A percentile compares a stretch with the other conserved stretches of the same genome.
These are phyloP conservation scores for Perccottus glenii DNA, from an alignment of 2,113 vertebrate species.

Conservation along the genomic window DNA sequence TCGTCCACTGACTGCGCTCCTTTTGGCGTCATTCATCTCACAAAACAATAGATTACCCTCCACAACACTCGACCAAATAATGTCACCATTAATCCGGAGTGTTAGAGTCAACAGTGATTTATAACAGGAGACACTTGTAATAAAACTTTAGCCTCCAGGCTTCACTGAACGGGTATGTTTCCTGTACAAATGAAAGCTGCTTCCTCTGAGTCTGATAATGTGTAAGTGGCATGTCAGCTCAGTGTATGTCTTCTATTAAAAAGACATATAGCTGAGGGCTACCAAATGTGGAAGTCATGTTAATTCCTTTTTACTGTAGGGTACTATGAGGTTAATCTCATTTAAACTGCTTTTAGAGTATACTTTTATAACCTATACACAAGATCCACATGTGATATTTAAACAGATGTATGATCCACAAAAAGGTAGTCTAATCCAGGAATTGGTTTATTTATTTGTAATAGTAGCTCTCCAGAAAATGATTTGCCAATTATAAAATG, in stretches of 20 bases:
- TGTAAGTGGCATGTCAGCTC: conserved; percentile 20
- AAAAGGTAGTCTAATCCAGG: no score
- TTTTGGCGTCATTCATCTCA: conserved; percentile 30
- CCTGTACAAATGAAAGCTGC: conserved; percentile 58
- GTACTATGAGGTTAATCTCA: no score
- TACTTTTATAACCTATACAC: no score
- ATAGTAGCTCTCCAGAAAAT: no score
- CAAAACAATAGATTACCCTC: conserved; percentile 33
- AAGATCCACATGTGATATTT: no score
- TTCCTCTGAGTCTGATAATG: conserved; percentile 64
- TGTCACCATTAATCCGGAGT: conserved; percentile 41
- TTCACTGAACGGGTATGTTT: conserved; percentile 33
- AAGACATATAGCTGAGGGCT: not conserved
- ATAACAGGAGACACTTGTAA: conserved; percentile 70
- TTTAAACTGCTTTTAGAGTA: no score
- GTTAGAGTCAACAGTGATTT: conserved; percentile 58
- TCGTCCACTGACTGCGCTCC: conserved; percentile 28
- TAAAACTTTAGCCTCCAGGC: conserved; percentile 55
- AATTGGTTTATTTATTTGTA: no score
- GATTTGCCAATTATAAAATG: no score
- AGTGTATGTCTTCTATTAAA: conserved; percentile 7
- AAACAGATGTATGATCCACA: no score
- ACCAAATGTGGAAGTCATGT: not conserved
- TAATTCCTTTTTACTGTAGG: not conserved
- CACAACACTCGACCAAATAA: conserved; percentile 24